These are phyloP conservation scores for Gisinianus flammeolus DNA, from an alignment of 2,888 invertebrate species.

Conservation along the genomic window DNA sequence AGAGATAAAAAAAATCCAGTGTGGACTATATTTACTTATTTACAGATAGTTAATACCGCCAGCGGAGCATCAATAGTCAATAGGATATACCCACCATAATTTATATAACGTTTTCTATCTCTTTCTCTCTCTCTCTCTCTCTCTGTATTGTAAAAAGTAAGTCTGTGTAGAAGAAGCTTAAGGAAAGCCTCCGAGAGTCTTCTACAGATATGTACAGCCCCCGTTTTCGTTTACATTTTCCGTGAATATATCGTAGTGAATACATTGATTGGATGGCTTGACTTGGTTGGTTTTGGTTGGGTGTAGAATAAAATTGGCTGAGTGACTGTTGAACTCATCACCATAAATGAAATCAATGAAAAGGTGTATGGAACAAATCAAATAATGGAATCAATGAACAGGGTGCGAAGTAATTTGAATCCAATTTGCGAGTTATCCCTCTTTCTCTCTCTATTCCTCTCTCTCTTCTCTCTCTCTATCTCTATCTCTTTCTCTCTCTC, in stretches of 20 bases:
- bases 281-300: background rate
- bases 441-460: too few species aligned
- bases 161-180: background rate
- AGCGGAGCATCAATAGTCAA: too few species aligned
- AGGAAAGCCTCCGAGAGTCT: background rate
- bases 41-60: too few species aligned
- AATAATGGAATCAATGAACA: constrained; percentile 34
- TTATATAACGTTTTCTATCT: background rate
- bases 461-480: too few species aligned
- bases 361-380: constrained; percentile 19
- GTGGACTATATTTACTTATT: too few species aligned
- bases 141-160: background rate
- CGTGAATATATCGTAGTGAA: background rate
- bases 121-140: background rate
- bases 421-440: constrained; percentile 28
- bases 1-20: too few species aligned
- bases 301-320: constrained; percentile 32
- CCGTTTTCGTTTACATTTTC: background rate
- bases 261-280: constrained; percentile 12
- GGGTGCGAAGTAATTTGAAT: constrained; percentile 34
- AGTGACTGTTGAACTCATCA: constrained; percentile 3
- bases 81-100: too few species aligned
- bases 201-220: background rate
- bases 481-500: too few species aligned
- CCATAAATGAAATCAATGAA: background rate